A percentile compares a stretch with the other conserved stretches of the same genome.
phyloP scores from a whole-genome alignment of 2,888 invertebrate species.

The Campoplex nolae region DNA sequence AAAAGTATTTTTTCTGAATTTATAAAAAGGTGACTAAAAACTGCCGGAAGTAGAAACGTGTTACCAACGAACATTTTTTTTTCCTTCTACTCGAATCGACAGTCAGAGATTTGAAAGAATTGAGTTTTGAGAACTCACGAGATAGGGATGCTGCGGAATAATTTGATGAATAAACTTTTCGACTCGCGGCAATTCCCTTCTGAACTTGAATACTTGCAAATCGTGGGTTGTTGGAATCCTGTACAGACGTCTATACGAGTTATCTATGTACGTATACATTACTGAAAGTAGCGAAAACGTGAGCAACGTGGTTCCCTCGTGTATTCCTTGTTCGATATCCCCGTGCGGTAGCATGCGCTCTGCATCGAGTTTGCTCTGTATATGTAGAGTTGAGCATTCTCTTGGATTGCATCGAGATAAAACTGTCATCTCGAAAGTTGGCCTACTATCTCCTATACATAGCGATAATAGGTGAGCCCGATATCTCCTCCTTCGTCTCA shows the following conservation, averaged over 20 bases:
- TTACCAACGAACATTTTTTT: too few relatives aligned
- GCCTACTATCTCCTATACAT: slow-evolving; percentile 79
- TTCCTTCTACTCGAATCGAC: neutral
- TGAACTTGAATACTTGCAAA: slow-evolving; percentile 69
- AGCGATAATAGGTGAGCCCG: slow-evolving; percentile 76
- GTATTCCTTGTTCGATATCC: slow-evolving; percentile 38
- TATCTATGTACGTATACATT: slow-evolving; percentile 1
- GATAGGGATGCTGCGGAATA: neutral
- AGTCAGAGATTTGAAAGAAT: neutral
- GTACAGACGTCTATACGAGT: slow-evolving; percentile 2
- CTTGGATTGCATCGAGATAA: slow-evolving; percentile 75
- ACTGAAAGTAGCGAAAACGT: slow-evolving; percentile 76
- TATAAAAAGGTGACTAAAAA: too few relatives aligned
- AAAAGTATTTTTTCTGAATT: too few relatives aligned
- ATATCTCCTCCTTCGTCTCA: slow-evolving; percentile 64
- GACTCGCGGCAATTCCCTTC: slow-evolving; percentile 59
- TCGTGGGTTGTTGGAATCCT: neutral
- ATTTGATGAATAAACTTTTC: neutral
- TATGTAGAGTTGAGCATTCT: slow-evolving; percentile 66
- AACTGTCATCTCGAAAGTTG: slow-evolving; percentile 81
- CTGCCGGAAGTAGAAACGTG: too few relatives aligned
- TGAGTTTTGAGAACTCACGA: neutral
- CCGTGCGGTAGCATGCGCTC: slow-evolving; percentile 33
- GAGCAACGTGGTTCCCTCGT: slow-evolving; percentile 66
- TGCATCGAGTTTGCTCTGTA: slow-evolving; percentile 54